Evolutionary conservation across 92 coral and sea anemone species (phyloP), one percentile per base, ranked within the genome.

Genomic region (Isaurus tuberculatus): DNA sequence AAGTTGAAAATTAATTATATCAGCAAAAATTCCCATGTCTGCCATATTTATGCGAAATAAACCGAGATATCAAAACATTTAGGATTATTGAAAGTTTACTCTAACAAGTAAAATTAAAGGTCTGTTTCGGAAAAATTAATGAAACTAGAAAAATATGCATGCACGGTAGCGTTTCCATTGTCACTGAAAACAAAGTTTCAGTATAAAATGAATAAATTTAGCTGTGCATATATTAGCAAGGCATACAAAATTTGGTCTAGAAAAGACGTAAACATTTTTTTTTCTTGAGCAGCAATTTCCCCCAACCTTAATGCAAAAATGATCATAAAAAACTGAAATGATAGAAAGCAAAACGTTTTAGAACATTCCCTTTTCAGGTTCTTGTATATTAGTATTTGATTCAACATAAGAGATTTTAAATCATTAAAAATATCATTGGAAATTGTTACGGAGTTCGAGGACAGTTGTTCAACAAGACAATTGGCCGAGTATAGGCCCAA

Each of bases 201-300:
- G 6, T 44, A 29, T 14, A 20, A 74, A 27, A 25, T 49, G 44
- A 74, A 74, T n/a, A 51, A 2, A n/a, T 74, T 74, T 30, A 53
- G 80, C 37, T 74, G 3, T 20, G 80, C 57, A 74, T 74, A 53
- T 74, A 49, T 74, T 74, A 49, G 42, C 42, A 66, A 40, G 20
- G 27, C 31, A 49, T 28, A 66, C 65, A 53, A 25, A 29, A 27
- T 48, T 51, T 74, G 48, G 34, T 53, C 23, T 61, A 19, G 16
- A 53, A 55, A 55, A 55, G 8, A 17, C n/a, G 25, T 33, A 31
- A 5, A 49, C 57, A 33, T 3, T 0, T 29, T 29, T 9, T 8
- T 70, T 33, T 14, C 36, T 34, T 5, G 5, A 19, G 23, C 29
- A 10, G 1, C 36, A 36, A 20, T 42, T 28, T 6, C 0, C 3